These are phyloP conservation scores for Acanthochromis polyacanthus DNA, from an alignment of 2,113 vertebrate genomes.

Conservation along the genomic window DNA sequence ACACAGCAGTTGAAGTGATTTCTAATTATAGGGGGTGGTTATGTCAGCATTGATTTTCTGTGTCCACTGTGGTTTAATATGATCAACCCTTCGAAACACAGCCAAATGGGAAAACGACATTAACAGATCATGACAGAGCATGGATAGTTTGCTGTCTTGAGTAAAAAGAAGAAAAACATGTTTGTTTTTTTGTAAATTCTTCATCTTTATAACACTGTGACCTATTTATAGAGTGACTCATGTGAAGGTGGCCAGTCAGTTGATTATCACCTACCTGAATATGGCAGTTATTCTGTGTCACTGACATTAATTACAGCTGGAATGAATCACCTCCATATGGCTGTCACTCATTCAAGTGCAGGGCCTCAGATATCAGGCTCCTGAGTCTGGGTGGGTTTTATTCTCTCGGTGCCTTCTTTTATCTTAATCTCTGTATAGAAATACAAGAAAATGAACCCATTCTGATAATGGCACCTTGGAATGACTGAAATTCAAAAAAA, in stretches of 20 bases:
- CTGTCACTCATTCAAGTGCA: constrained; percentile 12
- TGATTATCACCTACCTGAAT: constrained; percentile 26
- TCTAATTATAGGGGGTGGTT: constrained; percentile 12
- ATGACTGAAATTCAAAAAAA: not conserved
- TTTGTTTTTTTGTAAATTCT: not conserved
- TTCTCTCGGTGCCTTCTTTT: not conserved
- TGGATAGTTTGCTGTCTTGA: too few species aligned
- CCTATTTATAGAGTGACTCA: constrained; percentile 34
- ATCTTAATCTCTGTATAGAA: not conserved
- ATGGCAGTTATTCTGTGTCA: constrained; percentile 27
- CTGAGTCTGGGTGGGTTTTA: not conserved
- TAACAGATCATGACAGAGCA: not conserved
- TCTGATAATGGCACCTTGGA: not conserved
- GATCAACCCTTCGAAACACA: not conserved
- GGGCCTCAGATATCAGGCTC: not conserved
- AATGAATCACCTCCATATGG: constrained; percentile 27
- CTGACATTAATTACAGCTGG: constrained; percentile 20
- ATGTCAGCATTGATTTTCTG: constrained; percentile 17
- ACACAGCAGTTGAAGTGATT: not conserved
- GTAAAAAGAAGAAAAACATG: not conserved
- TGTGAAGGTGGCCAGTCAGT: constrained; percentile 11
- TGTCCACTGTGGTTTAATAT: not conserved
- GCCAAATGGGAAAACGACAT: too few species aligned
- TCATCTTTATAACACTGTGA: not conserved
- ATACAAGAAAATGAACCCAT: not conserved